A percentile compares a stretch with the other conserved stretches of the same genome.
phyloP scores from a whole-genome alignment of 37 sponge, comb jelly and placozoan genomes.

The Mnemiopsis leidyi region DNA sequence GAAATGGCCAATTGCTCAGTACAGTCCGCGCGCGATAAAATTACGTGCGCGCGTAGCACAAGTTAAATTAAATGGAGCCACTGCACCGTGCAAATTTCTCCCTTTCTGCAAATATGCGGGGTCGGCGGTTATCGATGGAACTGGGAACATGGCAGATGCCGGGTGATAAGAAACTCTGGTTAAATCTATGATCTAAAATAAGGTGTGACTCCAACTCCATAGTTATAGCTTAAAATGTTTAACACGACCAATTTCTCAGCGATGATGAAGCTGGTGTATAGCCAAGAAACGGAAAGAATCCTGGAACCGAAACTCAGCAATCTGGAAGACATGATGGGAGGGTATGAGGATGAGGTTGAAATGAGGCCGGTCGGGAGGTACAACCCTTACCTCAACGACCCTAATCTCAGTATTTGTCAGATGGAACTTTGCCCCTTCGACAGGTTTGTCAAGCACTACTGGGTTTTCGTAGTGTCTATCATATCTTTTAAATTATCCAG shows the following conservation, averaged over 20 bases:
- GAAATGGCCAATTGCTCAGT: neutral
- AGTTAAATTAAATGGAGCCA: no score
- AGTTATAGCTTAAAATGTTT: no score
- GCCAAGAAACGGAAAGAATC: conserved; percentile 37
- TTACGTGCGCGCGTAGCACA: no score
- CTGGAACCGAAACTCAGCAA: conserved; percentile 1
- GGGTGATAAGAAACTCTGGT: no score
- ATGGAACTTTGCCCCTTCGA: conserved; percentile 57
- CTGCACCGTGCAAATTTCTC: no score
- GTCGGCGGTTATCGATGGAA: no score
- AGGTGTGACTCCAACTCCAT: no score
- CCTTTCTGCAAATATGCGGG: no score
- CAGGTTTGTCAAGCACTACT: neutral
- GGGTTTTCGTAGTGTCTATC: no score
- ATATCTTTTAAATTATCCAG: no score
- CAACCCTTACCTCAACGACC: conserved; percentile 39
- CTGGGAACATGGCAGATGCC: no score
- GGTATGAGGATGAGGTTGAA: conserved; percentile 5
- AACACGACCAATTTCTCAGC: neutral
- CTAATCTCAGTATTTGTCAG: conserved; percentile 19
- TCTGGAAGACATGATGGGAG: conserved; percentile 13
- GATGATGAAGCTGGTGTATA: conserved; percentile 64
- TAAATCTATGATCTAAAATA: no score
- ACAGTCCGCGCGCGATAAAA: neutral
- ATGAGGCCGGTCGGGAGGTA: neutral